Evolutionary conservation across 2,888 invertebrate genomes (phyloP), one percentile per base, ranked within the genome.

Genomic region (Scaptomyza flava): DNA sequence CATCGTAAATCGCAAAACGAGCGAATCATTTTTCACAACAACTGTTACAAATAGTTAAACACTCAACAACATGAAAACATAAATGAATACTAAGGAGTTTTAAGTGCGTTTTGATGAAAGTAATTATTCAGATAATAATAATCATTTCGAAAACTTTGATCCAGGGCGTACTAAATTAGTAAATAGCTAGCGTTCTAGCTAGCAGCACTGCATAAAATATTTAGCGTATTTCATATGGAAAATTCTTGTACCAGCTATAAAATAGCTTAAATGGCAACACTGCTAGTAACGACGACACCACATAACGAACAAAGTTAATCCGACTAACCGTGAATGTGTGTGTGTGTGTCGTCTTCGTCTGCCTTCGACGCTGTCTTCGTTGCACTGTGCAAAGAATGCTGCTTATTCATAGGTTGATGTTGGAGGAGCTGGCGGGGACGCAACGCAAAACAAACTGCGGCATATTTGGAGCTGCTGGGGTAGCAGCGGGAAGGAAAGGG

Each of bases 361-460:
- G 59, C 64, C 46, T 51, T 54, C 50, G 56, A 33, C 31, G 45
- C 50, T 41, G 41, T 54, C 68, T 75, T 68, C 75, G 79, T 50
- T 79, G 79, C 79, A 65, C 57, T 71, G 66, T 70, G 77, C 80
- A 67, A 71, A 70, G 76, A 66, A 76, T 70, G 76, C 46, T 61
- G 61, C 17, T 51, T 68, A 54, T 51, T 68, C 51, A 46, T 36
- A 36, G 50, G 31, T 33, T 12, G 20, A 0, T n/a, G n/a, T 9
- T 6, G 50, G 5, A 8, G 30, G 42, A 14, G n/a, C 33, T 12
- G 45, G 23, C 2, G 38, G 8, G 17, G 14, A 30, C 30, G 31
- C 17, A 51, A 33, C 12, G 41, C 34, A 46, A 46, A 51, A 30
- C 58, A 51, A 58, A 58, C 50, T 58, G 66, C 68, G 57, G 57